Percentiles rank a stretch among this genome's conserved stretches.
These are phyloP conservation scores for Ophion ventricosus DNA, from an alignment of 2,888 invertebrate species.

Conservation along the genomic window DNA sequence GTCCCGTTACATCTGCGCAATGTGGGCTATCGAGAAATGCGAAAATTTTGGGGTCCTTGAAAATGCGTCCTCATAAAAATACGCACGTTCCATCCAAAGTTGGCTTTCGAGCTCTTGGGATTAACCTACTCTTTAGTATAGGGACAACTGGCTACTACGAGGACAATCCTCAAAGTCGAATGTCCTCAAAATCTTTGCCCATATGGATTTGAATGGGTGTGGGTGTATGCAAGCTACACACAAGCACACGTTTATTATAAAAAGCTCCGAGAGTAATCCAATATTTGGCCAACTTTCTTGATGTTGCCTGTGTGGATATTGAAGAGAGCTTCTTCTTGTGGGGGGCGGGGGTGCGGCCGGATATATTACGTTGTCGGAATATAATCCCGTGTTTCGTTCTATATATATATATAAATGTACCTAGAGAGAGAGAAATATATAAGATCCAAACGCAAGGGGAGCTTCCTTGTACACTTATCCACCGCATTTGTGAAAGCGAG, in stretches of 20 bases:
- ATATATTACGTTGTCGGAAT: constrained; percentile 27
- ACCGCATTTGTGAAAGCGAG: neutral
- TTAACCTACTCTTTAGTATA: too few species aligned
- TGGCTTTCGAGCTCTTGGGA: too few species aligned
- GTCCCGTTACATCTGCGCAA: neutral
- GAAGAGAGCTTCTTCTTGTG: neutral
- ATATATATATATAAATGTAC: neutral
- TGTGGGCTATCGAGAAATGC: neutral
- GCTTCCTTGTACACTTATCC: neutral
- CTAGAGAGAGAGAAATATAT: neutral
- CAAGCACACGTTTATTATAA: neutral
- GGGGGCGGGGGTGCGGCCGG: neutral
- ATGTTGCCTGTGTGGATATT: neutral
- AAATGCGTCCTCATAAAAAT: neutral
- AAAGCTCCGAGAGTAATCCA: constrained; percentile 1
- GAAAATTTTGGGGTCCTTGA: neutral
- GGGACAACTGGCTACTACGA: too few species aligned
- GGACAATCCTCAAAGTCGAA: neutral
- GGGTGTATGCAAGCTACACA: neutral
- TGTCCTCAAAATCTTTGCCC: neutral
- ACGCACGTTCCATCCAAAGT: neutral
- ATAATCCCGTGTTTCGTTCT: neutral
- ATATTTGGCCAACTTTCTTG: neutral
- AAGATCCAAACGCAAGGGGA: neutral
- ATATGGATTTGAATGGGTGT: neutral